Evolutionary conservation across 2,113 vertebrate genomes (phyloP), one percentile per base, ranked within the genome.

Genomic region (Carollia perspicillata): DNA sequence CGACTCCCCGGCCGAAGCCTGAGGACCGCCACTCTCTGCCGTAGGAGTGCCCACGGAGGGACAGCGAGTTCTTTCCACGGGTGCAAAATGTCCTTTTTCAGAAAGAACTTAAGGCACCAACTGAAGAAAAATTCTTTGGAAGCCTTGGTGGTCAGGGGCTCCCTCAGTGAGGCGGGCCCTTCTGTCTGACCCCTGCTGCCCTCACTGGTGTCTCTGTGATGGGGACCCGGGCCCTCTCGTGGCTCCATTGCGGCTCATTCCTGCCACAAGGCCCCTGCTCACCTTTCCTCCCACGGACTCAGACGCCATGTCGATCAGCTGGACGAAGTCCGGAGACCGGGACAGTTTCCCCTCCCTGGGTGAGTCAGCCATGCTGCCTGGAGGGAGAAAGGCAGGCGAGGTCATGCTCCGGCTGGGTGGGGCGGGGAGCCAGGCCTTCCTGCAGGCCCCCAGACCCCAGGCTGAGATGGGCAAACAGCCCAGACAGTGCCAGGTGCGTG

Each of bases 241-340:
- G 10, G 12, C 18, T 0, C 2, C 51, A 0, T 12, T 28, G 14
- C 66, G 7, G 3, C 20, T 5, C 28, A 9, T 18, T 35, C 33
- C 13, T 10, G 12, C 49, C 37, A 14, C 7, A 33, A 35, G 49
- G 42, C 16, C 3, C 28, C 30, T 33, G 14, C 84, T 98, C 77
- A 97, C 89, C 97, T 97, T 95, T 93, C 97, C 97, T 78, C 97
- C 94, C 37, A 66, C 87, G 3, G 79, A 44, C 95, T 98, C 95
- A 37, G 94, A 96, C 2, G 81, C 92, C 95, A 98, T 74, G 66
- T 98, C 95, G n/a, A 92, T 97, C 87, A 97, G 63, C 89, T 97
- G 94, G 0, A 86, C 53, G 78, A 98, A 98, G 14, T 96, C 88
- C 37, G 90, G 97, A 23, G 95, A 83, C 83, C 84, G n/a, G 16